These are phyloP conservation scores for Channa striata DNA, from an alignment of 2,797 vertebrate species.

Conservation along the genomic window DNA sequence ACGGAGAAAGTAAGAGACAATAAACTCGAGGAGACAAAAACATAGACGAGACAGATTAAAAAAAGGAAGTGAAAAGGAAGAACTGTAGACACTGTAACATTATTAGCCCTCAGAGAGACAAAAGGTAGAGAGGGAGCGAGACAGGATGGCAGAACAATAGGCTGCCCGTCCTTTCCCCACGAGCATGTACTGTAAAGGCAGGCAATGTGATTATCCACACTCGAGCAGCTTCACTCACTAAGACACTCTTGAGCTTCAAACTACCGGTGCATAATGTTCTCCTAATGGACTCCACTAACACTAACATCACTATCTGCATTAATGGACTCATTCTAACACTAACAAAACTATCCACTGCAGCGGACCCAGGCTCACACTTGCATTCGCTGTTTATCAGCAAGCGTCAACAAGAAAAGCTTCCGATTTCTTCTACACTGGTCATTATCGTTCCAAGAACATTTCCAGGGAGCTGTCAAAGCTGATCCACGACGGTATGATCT, in stretches of 20 bases:
- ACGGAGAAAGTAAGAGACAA: conserved; percentile 18
- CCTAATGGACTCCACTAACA: conserved; percentile 80
- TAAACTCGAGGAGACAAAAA: conserved; percentile 27
- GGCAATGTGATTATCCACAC: conserved; percentile 79
- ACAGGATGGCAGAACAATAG: conserved; percentile 65
- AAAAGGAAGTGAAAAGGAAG: conserved; percentile 39
- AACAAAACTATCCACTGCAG: conserved; percentile 52
- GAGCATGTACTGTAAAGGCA: conserved; percentile 69
- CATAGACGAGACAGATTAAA: conserved; percentile 18
- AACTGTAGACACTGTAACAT: conserved; percentile 35
- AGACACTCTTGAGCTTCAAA: conserved; percentile 76
- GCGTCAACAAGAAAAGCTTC: neutral
- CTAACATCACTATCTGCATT: conserved; percentile 77
- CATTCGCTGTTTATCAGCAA: neutral
- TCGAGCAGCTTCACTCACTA: conserved; percentile 73
- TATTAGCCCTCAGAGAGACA: conserved; percentile 57
- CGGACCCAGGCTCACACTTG: conserved; percentile 39
- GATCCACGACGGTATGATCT: too few relatives aligned
- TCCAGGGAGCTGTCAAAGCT: too few relatives aligned
- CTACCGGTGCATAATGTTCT: conserved; percentile 78
- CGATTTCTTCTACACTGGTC: neutral
- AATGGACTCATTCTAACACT: conserved; percentile 72
- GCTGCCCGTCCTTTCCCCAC: conserved; percentile 51
- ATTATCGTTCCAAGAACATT: too few relatives aligned
- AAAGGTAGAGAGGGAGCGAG: conserved; percentile 20